Conservation (phyloP, 2,113 vertebrate species). For the Centropus unirufus region DNA sequence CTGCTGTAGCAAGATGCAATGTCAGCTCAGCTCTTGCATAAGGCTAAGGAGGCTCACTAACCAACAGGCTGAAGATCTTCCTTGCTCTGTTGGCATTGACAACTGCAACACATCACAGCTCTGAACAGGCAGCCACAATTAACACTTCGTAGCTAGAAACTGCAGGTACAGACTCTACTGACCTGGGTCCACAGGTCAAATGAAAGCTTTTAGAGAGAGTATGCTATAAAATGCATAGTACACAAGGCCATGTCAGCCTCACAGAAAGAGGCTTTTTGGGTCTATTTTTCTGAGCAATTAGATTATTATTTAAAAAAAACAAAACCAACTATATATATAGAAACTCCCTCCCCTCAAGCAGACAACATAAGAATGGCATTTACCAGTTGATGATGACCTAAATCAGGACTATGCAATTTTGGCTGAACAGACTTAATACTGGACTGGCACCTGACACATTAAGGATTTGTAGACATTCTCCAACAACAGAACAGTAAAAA, state of each 20-base stretch:
- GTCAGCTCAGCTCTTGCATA: background rate
- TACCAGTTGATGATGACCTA: background rate
- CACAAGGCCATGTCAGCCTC: background rate
- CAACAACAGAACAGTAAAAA: background rate
- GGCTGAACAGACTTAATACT: background rate
- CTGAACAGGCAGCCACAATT: background rate
- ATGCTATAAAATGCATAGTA: background rate
- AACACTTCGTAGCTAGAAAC: background rate
- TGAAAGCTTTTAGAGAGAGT: background rate
- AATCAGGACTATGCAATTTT: background rate
- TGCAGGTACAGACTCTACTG: background rate
- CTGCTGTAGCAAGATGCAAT: background rate
- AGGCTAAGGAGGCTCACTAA: background rate
- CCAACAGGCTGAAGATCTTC: background rate
- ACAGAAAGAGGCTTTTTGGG: background rate
- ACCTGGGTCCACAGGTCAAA: rapidly evolving
- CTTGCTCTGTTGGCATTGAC: background rate
- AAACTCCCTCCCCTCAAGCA: background rate
- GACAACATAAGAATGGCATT: background rate
- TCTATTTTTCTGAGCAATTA: background rate
- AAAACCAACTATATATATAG: background rate
- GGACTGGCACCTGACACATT: background rate
- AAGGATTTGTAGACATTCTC: background rate
- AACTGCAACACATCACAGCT: background rate
- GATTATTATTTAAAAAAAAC: background rate